phyloP scores from a whole-genome alignment of 2,113 vertebrate genomes.

The Clarias macrocephalus region DNA sequence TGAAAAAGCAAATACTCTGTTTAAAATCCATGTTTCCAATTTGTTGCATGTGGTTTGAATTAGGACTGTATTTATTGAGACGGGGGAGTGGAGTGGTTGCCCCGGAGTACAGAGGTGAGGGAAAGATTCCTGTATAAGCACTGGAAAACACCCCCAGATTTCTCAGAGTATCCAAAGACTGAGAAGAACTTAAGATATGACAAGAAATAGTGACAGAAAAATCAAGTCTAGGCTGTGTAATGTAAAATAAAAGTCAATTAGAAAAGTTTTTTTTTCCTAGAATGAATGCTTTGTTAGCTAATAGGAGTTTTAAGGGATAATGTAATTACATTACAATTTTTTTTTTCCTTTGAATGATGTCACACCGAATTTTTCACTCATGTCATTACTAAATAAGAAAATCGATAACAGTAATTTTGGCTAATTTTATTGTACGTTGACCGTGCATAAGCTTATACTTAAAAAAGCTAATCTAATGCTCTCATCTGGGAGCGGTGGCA shows the following conservation, averaged over 20 bases:
- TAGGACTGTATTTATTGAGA: constrained; percentile 53
- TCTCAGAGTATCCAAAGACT: constrained; percentile 32
- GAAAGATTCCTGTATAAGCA: constrained; percentile 48
- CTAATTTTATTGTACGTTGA: neutral
- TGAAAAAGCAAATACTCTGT: constrained; percentile 59
- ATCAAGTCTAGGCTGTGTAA: neutral
- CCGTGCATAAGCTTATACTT: neutral
- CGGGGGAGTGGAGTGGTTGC: constrained; percentile 46
- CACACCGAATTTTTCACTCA: neutral
- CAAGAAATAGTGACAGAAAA: constrained; percentile 5
- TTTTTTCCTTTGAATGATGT: neutral
- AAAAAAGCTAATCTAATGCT: neutral
- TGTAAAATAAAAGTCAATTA: neutral
- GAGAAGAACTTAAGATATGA: neutral
- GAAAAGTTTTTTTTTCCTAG: neutral
- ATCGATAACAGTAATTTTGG: neutral
- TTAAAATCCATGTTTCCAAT: constrained; percentile 61
- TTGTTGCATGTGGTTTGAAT: constrained; percentile 58
- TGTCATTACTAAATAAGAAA: constrained; percentile 7
- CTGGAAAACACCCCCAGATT: constrained; percentile 45
- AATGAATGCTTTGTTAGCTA: neutral
- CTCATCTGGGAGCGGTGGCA: neutral
- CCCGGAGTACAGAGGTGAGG: constrained; percentile 54
- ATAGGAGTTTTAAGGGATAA: neutral
- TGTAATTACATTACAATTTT: neutral